Evolutionary conservation across 2,797 vertebrate genomes (phyloP), one percentile per base, ranked within the genome.

Genomic region (Bradypus variegatus): DNA sequence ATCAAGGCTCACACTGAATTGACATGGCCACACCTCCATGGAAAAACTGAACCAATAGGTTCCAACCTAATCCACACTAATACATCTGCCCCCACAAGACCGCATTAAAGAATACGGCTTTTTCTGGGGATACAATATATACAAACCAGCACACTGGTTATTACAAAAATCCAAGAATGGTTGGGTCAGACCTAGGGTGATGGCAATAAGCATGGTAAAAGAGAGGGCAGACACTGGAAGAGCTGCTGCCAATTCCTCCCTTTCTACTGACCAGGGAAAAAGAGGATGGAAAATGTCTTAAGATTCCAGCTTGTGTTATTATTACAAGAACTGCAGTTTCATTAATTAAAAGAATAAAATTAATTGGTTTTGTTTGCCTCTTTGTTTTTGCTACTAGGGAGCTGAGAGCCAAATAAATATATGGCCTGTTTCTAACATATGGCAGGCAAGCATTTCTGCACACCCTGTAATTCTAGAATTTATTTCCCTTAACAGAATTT

Each of bases 301-400:
- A 67, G 65, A 53, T 80, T 79, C 25, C 55, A 89, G 50, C 2
- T 0, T 41, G 15, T 16, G 27, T 93, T 78, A 89, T 19, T 81
- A 91, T 19, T 75, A 80, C 83, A 86, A 77, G 31, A 64, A 95
- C 58, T 88, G 29, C 1, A 75, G 65, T 48, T 88, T 84, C 87
- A 94, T 83, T 91, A 76, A 55, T 70, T 36, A 81, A 91, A 84
- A 41, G 70, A 80, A 64, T 69, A 88, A 85, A 92, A 90, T 60
- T 33, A 92, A 82, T 15, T 77, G 65, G 62, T 80, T 82, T 91
- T 72, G 48, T 38, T 72, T 86, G 88, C 41, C 79, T 93, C 81
- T 90, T 90, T 92, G 29, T 91, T 87, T 79, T 83, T 89, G 70
- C 60, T 88, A 90, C 86, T 58, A 88, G 29, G 73, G 92, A 92